Base-by-base conservation (phyloP, 2,888 invertebrate genomes). In the Elysia crispata region DNA sequence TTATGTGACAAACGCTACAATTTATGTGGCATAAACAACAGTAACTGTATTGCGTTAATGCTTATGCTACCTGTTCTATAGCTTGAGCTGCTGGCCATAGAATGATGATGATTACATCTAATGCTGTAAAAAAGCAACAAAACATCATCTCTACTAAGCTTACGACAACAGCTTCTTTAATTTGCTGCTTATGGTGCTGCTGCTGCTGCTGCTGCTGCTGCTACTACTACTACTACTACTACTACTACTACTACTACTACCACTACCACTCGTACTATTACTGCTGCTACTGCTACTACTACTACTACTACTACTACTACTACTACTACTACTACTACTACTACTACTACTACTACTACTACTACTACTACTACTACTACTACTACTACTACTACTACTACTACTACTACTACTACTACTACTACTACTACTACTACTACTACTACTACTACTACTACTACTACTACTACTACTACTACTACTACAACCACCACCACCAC, bases 231-330 rank as follows among this genome's bases (percentile, higher is more conserved):
- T 54, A 54, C 54, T 54, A 54, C 54, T 54, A 18, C 54, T 54
- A 54, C 54, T 54, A 54, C 54, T 54, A 54, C 54, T 54, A 54
- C 54, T 54, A 54, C 54, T n/a, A n/a, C n/a, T n/a, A n/a, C n/a
- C n/a, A n/a, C n/a, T n/a, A n/a, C n/a, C n/a, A n/a, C n/a, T n/a
- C n/a, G n/a, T n/a, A n/a, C n/a, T n/a, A n/a, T n/a, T n/a, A n/a
- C n/a, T n/a, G n/a, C n/a, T n/a, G n/a, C n/a, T n/a, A n/a, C n/a
- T n/a, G n/a, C 30, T 67, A 67, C 67, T 67, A 67, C 67, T 67
- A 67, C 67, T 67, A 67, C 67, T 67, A 67, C 67, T 67, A 67
- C 67, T 67, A 67, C 67, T 67, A 67, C 67, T 67, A 67, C 67
- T 67, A 67, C 30, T 67, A 67, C 67, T 67, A 67, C 67, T 67